Base-by-base conservation (phyloP, 2,797 vertebrate genomes). In the Mastacembelus armatus region DNA sequence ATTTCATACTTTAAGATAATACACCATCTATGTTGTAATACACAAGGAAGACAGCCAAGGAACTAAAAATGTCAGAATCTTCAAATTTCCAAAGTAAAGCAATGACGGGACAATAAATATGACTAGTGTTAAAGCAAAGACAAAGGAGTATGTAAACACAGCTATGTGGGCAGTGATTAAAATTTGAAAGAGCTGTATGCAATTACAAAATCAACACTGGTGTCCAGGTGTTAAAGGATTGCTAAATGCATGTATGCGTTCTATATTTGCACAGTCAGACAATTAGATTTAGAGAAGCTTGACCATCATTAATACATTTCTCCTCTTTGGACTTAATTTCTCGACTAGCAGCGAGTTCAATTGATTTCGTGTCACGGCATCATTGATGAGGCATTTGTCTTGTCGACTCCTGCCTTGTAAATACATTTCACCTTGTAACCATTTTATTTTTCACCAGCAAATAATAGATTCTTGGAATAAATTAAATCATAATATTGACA, bases 351-450 rank as follows among this genome's bases (percentile, higher is more conserved):
- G 30, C 67, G 47, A 68, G 77, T 81, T 88, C 75, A 90, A 90
- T 86, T 90, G 86, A 91, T 93, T 92, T 74, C 68, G 80, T 91
- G 90, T 68, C 71, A 65, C 69, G 40, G 89, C 83, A 93, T 91
- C 79, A 76, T 74, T 68, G 45, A 76, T 80, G 74, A 72, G 74
- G 66, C 58, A 81, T 92, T 90, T 76, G 61, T 78, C 70, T 72
- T 58, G 44, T 73, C 11, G 32, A 52, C 63, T 16, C 24, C 18
- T 29, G 35, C 68, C 38, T 35, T 66, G 71, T 79, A 89, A 86
- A 90, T 68, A 82, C 35, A 48, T 62, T 60, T 56, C 24, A 56
- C 59, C 56, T 67, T 48, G 36, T 35, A 51, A 43, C 38, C 19
- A 0, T 49, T 22, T 48, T 32, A 44, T 68, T 68, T n/a, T 71